Evolutionary conservation across 2,797 vertebrate species (phyloP), one percentile per base, ranked within the genome.

Genomic region (Pantherophis vulpinus): DNA sequence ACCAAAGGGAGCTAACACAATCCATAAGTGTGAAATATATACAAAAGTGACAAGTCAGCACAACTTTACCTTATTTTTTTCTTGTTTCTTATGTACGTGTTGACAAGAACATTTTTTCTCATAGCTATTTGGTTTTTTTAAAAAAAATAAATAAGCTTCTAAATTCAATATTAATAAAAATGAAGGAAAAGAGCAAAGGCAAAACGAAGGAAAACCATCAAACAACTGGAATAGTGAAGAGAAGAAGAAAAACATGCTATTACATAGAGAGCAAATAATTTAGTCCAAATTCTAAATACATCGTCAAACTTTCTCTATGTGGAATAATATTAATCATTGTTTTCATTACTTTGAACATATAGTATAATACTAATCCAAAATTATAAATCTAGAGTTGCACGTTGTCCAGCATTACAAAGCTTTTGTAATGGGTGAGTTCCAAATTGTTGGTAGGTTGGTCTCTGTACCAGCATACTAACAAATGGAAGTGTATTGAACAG

Each of bases 101-200:
- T 91, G 95, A 94, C 23, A 92, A 94, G 94, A 13, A 42, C 56
- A 87, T 94, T 61, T 63, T 86, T 95, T 25, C 32, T 74, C 94
- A 47, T 91, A 93, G 11, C 7, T 83, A 54, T 5, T 87, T 87
- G 59, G 59, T 91, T 94, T 93, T 90, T 32, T 14, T 14, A 5
- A 7, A 58, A 27, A 61, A 61, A 37, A 23, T 5, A 79, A 11
- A 83, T 47, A 47, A 47, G 37, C 20, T 47, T 83, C 37, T 47
- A 47, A 83, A 83, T 83, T 83, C 25, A 47, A 83, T 25, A 12
- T 83, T 47, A 83, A 83, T 83, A 83, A 83, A 74, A 79, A 79
- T 42, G 37, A 83, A 42, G 37, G 20, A 25, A 83, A 83, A 83
- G 37, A 83, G 20, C 74, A 79, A 42, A 42, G 18, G 32, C 70